A percentile compares a stretch with the other conserved stretches of the same genome.
These are phyloP conservation scores for Erannis defoliaria DNA, from an alignment of 2,888 invertebrate genomes.

Conservation along the genomic window DNA sequence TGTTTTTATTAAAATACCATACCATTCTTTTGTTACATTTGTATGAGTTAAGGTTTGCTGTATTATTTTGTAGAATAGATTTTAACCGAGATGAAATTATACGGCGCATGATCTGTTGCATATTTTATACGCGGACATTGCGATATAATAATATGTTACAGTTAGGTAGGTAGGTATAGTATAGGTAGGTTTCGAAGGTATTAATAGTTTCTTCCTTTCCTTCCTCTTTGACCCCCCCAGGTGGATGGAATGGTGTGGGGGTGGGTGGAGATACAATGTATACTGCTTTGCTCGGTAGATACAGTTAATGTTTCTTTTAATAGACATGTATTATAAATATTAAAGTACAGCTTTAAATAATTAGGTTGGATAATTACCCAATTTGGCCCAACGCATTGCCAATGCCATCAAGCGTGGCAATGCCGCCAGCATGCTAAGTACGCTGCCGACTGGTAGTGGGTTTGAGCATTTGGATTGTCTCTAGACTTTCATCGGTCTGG, in stretches of 20 bases:
- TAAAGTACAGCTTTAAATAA: too few relatives aligned
- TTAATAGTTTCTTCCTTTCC: conserved; percentile 26
- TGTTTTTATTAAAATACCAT: conserved; percentile 76
- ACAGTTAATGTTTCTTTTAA: background rate
- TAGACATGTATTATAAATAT: too few relatives aligned
- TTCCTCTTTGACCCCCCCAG: conserved; percentile 5
- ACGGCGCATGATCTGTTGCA: conserved; percentile 31
- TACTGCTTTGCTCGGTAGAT: background rate
- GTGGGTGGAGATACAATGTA: conserved; percentile 11
- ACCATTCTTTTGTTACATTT: conserved; percentile 41
- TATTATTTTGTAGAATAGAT: conserved; percentile 29
- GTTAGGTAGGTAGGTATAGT: background rate
- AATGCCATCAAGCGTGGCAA: too few relatives aligned
- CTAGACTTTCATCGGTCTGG: too few relatives aligned
- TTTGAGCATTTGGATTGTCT: too few relatives aligned
- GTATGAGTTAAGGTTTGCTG: conserved; percentile 33
- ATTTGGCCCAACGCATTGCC: too few relatives aligned
- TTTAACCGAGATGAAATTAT: conserved; percentile 15
- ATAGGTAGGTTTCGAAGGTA: conserved; percentile 8
- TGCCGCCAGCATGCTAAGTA: too few relatives aligned
- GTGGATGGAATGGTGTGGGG: conserved; percentile 15
- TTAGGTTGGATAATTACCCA: too few relatives aligned
- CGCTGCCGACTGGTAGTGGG: too few relatives aligned
- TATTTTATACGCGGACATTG: conserved; percentile 18
- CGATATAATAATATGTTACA: too few relatives aligned